phyloP scores from a whole-genome alignment of 2,888 invertebrate species.

The Drosophila heteroneura region DNA sequence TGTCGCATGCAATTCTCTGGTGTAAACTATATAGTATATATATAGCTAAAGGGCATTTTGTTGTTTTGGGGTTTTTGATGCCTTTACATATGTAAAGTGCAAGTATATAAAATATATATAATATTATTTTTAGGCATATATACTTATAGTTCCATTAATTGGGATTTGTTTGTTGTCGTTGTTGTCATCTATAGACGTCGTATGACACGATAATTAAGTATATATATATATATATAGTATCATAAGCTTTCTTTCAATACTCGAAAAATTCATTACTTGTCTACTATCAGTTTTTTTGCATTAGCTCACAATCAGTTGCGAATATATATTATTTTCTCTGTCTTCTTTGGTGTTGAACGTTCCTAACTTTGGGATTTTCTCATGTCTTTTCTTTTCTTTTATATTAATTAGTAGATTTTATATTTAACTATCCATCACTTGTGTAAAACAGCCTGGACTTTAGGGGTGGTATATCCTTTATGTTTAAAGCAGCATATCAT shows the following conservation, averaged over 20 bases:
- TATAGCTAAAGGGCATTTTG: slow-evolving; percentile 19
- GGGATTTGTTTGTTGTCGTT: slow-evolving; percentile 48
- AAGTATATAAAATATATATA: slow-evolving; percentile 73
- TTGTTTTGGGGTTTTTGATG: slow-evolving; percentile 36
- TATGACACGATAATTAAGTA: slow-evolving; percentile 25
- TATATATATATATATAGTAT: slow-evolving; percentile 59
- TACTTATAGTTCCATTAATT: slow-evolving; percentile 56
- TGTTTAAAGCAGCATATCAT: slow-evolving; percentile 83
- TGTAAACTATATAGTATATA: slow-evolving; percentile 37
- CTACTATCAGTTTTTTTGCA: slow-evolving; percentile 43
- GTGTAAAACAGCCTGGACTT: slow-evolving; percentile 22
- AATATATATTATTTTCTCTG: slow-evolving; percentile 6
- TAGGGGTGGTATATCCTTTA: not conserved
- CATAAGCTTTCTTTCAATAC: slow-evolving; percentile 26
- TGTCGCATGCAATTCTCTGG: slow-evolving; percentile 42
- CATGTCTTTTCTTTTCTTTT: slow-evolving; percentile 40
- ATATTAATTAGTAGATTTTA: slow-evolving; percentile 18
- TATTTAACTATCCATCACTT: slow-evolving; percentile 27
- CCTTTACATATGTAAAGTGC: slow-evolving; percentile 57
- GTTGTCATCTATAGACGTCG: slow-evolving; percentile 28
- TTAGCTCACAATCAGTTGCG: slow-evolving; percentile 75
- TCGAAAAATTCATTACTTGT: slow-evolving; percentile 25
- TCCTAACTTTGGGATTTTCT: slow-evolving; percentile 48
- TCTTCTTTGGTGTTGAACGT: slow-evolving; percentile 72
- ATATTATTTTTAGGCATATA: slow-evolving; percentile 52